phyloP scores from a whole-genome alignment of 2,113 vertebrate genomes.

The Pelecanoides urinatrix region DNA sequence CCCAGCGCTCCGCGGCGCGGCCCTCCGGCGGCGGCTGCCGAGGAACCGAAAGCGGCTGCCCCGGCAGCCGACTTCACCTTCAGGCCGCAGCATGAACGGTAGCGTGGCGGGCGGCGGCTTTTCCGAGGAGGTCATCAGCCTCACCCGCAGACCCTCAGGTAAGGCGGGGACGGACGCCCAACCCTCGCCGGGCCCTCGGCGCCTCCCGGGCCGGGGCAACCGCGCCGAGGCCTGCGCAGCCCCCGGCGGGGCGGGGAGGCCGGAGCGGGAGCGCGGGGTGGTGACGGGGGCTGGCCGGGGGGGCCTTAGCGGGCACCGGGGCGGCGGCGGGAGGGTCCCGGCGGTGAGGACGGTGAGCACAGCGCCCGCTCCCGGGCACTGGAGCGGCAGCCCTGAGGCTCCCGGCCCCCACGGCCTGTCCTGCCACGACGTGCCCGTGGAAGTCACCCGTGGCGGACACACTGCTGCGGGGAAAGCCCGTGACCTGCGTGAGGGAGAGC shows the following conservation, averaged over 20 bases:
- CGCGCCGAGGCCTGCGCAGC: neutral
- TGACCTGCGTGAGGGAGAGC: neutral
- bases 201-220: neutral
- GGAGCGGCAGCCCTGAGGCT: neutral
- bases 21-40: neutral
- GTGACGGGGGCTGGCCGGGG: too few species aligned
- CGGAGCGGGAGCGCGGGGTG: neutral
- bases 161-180: neutral
- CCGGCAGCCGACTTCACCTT: neutral
- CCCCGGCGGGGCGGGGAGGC: neutral
- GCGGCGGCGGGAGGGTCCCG: neutral
- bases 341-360: neutral
- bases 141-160: conserved; percentile 77
- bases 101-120: conserved; percentile 15
- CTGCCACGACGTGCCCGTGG: neutral
- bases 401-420: neutral
- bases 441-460: rapidly evolving
- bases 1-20: too few species aligned
- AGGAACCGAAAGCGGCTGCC: conserved; percentile 39
- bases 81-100: conserved; percentile 47
- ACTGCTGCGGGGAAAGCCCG: neutral
- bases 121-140: conserved; percentile 70
- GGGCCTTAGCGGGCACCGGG: too few species aligned
- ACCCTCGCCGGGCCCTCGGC: neutral
- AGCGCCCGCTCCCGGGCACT: neutral